These are phyloP conservation scores for Austrolebias charrua DNA, from an alignment of 2,797 vertebrate species.

Conservation along the genomic window DNA sequence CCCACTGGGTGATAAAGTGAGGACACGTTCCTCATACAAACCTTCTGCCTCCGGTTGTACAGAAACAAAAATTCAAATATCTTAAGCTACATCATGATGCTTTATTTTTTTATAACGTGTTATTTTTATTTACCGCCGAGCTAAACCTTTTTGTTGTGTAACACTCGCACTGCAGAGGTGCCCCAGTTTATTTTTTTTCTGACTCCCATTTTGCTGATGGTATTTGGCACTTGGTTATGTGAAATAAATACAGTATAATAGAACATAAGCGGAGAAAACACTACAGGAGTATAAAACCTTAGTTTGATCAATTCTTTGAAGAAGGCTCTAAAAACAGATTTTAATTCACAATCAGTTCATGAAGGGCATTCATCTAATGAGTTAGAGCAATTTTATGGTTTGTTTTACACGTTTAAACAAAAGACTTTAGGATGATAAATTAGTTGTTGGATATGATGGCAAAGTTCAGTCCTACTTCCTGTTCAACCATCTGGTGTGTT, in stretches of 20 bases:
- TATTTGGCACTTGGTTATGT: slow-evolving; percentile 21
- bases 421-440: neutral
- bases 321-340: neutral
- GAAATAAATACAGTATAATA: neutral
- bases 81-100: slow-evolving; percentile 8
- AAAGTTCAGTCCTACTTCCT: neutral
- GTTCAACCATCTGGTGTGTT: neutral
- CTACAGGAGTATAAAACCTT: neutral
- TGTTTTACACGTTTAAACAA: neutral
- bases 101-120: slow-evolving; percentile 5
- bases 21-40: slow-evolving; percentile 14
- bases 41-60: neutral
- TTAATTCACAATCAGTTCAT: neutral
- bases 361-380: no score
- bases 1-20: slow-evolving; percentile 16
- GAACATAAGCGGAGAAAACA: neutral
- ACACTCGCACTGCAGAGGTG: neutral
- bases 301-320: neutral
- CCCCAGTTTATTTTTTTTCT: slow-evolving; percentile 31
- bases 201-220: slow-evolving; percentile 29
- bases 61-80: slow-evolving; percentile 4
- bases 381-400: no score
- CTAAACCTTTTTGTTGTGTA: neutral
- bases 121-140: slow-evolving; percentile 21
- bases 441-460: neutral